Conservation (phyloP, 2,113 vertebrate species). For the Brachyistius frenatus region DNA sequence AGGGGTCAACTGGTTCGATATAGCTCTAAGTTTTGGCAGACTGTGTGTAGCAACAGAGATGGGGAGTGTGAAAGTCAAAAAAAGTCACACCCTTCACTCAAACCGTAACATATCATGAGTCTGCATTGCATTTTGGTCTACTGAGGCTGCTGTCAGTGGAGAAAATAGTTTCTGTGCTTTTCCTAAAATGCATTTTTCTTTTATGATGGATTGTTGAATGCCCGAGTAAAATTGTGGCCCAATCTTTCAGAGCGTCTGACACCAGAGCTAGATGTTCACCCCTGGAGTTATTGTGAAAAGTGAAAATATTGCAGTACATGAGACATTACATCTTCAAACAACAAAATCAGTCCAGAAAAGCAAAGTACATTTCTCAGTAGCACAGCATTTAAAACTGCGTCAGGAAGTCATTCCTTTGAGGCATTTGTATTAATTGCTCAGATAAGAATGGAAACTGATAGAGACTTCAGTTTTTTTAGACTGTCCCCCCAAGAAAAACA, state of each 20-base stretch:
- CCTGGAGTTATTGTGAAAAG: conserved; percentile 42
- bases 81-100: conserved; percentile 49
- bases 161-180: conserved; percentile 67
- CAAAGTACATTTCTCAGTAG: not conserved
- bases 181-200: conserved; percentile 67
- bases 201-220: conserved; percentile 66
- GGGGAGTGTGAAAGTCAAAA: conserved; percentile 28
- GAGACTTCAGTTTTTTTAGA: not conserved
- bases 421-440: conserved; percentile 13
- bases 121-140: conserved; percentile 62
- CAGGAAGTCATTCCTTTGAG: conserved; percentile 5
- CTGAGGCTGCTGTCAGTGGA: conserved; percentile 57
- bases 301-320: conserved; percentile 50
- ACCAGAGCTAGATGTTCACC: conserved; percentile 57
- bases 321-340: conserved; percentile 41
- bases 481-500: not conserved
- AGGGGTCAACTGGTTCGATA: conserved; percentile 10
- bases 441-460: conserved; percentile 18
- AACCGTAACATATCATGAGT: conserved; percentile 27
- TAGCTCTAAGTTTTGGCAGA: conserved; percentile 9
- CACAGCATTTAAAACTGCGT: not conserved
- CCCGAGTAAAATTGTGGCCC: conserved; percentile 53
- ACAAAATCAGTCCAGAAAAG: conserved; percentile 16
- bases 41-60: not conserved
- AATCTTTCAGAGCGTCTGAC: conserved; percentile 59